Conservation (phyloP, 1,140 invertebrate genomes). For the Habropoda laboriosa region DNA sequence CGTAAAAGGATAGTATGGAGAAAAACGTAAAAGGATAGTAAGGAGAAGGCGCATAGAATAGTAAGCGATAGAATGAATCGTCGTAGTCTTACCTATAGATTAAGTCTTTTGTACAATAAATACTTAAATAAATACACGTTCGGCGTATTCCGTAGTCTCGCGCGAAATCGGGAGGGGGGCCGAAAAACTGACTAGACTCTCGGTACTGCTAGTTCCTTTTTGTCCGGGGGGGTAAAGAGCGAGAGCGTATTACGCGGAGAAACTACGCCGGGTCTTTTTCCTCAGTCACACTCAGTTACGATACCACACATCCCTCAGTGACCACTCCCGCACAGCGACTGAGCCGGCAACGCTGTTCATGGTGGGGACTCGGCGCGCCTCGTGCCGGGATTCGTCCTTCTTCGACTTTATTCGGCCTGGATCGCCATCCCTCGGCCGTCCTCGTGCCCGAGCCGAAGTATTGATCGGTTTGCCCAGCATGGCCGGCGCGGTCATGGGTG, state of each 20-base stretch:
- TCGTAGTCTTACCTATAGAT: conserved; percentile 70
- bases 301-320: conserved; percentile 78
- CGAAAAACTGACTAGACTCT: conserved; percentile 47
- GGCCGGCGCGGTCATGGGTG: conserved; percentile 69
- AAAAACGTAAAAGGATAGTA: background rate
- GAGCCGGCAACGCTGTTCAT: conserved; percentile 77
- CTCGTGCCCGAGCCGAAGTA: conserved; percentile 61
- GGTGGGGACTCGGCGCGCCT: conserved; percentile 70
- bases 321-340: conserved; percentile 82
- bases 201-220: conserved; percentile 41
- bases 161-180: conserved; percentile 33
- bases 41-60: conserved; percentile 1
- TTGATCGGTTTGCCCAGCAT: conserved; percentile 71
- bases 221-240: conserved; percentile 39
- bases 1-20: background rate
- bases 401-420: conserved; percentile 50
- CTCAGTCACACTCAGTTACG: conserved; percentile 73
- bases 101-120: conserved; percentile 79
- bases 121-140: conserved; percentile 73
- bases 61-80: conserved; percentile 22
- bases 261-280: conserved; percentile 69
- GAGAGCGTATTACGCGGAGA: conserved; percentile 61
- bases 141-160: conserved; percentile 43
- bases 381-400: conserved; percentile 64
- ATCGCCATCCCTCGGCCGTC: conserved; percentile 30